Evolutionary conservation across 35 echinoderm and acorn worm species (phyloP).

Genomic region (Heliocidaris erythrogramma): DNA sequence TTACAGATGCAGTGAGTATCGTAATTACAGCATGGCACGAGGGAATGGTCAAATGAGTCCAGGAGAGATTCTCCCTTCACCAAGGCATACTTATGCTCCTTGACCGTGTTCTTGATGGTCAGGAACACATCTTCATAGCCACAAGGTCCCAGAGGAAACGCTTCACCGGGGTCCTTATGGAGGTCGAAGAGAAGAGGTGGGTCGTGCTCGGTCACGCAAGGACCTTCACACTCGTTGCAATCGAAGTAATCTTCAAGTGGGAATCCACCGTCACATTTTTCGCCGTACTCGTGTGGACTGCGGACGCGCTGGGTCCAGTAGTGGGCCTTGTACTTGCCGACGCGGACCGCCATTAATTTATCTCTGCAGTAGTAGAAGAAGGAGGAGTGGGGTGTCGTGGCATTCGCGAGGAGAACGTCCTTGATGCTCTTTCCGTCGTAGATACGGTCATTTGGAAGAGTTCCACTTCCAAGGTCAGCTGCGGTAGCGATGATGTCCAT

Average conservation of each 20-base stretch:
- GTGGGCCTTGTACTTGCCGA: conserved; percentile 59
- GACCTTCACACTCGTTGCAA: conserved; percentile 49
- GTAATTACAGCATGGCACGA: neutral
- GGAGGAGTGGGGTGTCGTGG: neutral
- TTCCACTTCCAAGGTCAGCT: conserved; percentile 9
- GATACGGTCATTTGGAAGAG: neutral
- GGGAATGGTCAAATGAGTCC: neutral
- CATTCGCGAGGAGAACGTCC: conserved; percentile 15
- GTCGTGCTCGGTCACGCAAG: conserved; percentile 53
- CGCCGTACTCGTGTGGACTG: conserved; percentile 3
- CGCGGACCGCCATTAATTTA: conserved; percentile 36
- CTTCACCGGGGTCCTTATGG: conserved; percentile 59
- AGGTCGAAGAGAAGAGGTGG: conserved; percentile 55
- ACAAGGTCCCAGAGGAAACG: conserved; percentile 19
- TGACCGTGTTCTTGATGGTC: neutral
- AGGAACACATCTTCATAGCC: neutral
- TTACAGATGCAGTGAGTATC: conserved; percentile 23
- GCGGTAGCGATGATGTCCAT: conserved; percentile 57
- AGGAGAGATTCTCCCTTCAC: conserved; percentile 13
- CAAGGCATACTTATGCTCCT: neutral
- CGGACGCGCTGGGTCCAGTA: neutral
- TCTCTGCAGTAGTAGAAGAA: conserved; percentile 63
- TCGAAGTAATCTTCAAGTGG: conserved; percentile 45
- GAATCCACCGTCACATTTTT: conserved; percentile 19
- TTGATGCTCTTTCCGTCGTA: conserved; percentile 54